phyloP scores from a whole-genome alignment of 92 coral and sea anemone genomes.

The Paramuricea clavata region DNA sequence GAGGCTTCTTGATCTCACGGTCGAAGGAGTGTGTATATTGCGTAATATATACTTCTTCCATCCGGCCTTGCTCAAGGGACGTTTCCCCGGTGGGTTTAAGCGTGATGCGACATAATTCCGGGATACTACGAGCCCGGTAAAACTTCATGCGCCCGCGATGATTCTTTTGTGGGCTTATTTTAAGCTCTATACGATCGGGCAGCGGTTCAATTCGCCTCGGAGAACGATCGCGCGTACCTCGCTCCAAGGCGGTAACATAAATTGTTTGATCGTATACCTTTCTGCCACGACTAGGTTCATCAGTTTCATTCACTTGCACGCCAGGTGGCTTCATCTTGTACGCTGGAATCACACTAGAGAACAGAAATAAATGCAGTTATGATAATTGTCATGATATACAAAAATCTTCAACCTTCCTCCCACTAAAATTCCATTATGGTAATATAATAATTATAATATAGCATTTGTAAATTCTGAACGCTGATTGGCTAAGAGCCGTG shows the following conservation, averaged over 20 bases:
- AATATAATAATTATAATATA: no score
- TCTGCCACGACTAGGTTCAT: neutral
- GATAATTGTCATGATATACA: neutral
- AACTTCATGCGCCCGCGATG: conserved; percentile 31
- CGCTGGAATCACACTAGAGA: neutral
- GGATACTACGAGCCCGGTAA: conserved; percentile 33
- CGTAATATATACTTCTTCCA: conserved; percentile 37
- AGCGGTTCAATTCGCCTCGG: conserved; percentile 28
- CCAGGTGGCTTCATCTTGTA: neutral
- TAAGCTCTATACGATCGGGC: conserved; percentile 39
- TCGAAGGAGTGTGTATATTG: conserved; percentile 36
- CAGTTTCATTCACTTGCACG: neutral
- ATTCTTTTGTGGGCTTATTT: conserved; percentile 27
- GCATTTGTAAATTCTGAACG: no score
- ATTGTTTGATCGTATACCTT: conserved; percentile 32
- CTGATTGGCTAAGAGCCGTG: no score
- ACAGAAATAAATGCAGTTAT: neutral
- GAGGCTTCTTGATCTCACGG: conserved; percentile 34
- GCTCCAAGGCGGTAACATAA: conserved; percentile 34
- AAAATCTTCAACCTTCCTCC: no score
- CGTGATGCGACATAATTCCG: conserved; percentile 49
- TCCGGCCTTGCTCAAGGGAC: conserved; percentile 1
- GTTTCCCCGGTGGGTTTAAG: conserved; percentile 27
- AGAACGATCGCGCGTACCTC: conserved; percentile 43
- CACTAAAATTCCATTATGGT: no score